These are phyloP conservation scores for Anastrepha obliqua DNA, from an alignment of 1,140 invertebrate genomes.

Conservation along the genomic window DNA sequence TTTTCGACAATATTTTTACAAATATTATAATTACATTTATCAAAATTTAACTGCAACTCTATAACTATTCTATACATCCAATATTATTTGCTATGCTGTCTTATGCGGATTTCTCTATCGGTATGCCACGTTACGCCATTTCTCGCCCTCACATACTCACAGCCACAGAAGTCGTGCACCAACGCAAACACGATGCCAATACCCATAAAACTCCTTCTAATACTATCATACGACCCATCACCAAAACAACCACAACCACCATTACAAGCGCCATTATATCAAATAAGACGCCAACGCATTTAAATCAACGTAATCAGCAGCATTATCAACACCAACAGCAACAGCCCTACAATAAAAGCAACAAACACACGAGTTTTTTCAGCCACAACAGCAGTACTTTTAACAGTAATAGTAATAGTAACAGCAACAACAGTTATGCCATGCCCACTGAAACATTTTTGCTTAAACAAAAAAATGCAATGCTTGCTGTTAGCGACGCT, in stretches of 20 bases:
- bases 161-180: not conserved
- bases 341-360: slow-evolving; percentile 30
- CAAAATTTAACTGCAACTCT: too few species aligned
- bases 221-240: slow-evolving; percentile 18
- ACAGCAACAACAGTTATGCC: slow-evolving; percentile 62
- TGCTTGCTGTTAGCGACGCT: slow-evolving; percentile 3
- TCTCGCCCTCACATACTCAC: not conserved
- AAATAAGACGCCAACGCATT: not conserved
- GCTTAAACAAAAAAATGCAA: slow-evolving; percentile 53
- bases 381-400: not conserved
- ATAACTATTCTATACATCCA: too few species aligned
- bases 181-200: slow-evolving; percentile 28
- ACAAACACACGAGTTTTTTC: not conserved
- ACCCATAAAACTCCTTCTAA: slow-evolving; percentile 14
- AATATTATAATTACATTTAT: too few species aligned
- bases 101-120: not conserved
- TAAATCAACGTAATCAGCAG: slow-evolving; percentile 13
- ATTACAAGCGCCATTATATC: not conserved
- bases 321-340: slow-evolving; percentile 11
- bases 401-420: slow-evolving; percentile 49
- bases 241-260: not conserved
- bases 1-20: too few species aligned
- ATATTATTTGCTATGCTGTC: not conserved
- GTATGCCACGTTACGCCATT: not conserved
- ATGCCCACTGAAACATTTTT: slow-evolving; percentile 57